These are phyloP conservation scores for Bombus confusus DNA, from an alignment of 1,140 invertebrate species.

Conservation along the genomic window DNA sequence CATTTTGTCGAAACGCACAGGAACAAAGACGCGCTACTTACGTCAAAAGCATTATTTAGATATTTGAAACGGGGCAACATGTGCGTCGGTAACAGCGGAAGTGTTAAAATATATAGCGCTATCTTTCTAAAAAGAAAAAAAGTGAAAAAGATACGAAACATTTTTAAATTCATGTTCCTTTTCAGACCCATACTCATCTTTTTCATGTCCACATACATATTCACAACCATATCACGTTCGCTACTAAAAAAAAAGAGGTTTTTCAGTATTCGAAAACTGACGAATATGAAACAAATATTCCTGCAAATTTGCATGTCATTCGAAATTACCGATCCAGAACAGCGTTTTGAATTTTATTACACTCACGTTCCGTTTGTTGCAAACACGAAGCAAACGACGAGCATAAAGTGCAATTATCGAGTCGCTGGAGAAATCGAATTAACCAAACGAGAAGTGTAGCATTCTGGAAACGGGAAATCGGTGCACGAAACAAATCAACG, in stretches of 20 bases:
- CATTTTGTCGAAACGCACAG: neutral
- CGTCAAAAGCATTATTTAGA: neutral
- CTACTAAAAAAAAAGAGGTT: neutral
- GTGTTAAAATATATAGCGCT: neutral
- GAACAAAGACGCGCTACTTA: neutral
- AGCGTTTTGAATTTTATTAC: neutral
- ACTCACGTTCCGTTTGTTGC: neutral
- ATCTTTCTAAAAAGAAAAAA: neutral
- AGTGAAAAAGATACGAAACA: neutral
- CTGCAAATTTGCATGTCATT: neutral
- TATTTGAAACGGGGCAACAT: neutral
- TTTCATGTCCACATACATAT: neutral
- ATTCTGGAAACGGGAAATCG: neutral
- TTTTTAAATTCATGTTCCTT: neutral
- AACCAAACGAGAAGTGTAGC: neutral
- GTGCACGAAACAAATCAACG: neutral
- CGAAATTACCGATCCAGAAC: neutral
- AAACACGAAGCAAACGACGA: neutral
- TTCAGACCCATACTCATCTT: neutral
- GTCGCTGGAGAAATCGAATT: slow-evolving; percentile 18
- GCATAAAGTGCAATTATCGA: slow-evolving; percentile 20
- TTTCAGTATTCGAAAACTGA: neutral
- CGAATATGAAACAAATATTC: neutral
- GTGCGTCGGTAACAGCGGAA: neutral
- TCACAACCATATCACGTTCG: neutral